Evolutionary conservation across 2,797 vertebrate genomes (phyloP), one percentile per base, ranked within the genome.

Genomic region (Ataeniobius toweri): DNA sequence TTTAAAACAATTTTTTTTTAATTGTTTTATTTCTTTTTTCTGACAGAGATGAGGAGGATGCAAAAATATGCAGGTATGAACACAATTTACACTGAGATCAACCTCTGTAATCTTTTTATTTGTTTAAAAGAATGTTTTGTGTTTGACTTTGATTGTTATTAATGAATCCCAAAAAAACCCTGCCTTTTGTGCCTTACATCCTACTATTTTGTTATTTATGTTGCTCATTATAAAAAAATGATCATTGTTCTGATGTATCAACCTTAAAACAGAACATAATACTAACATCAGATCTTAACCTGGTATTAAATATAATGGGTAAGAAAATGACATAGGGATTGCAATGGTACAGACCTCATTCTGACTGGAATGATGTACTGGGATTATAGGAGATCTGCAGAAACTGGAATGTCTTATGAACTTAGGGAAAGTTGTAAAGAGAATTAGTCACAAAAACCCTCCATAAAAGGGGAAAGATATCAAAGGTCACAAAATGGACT

Each of bases 41-140:
- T 72, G 4, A 72, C 91, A 96, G 95, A 94, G 83, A 87, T 95
- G 78, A 92, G 89, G 76, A 89, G 61, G 83, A 89, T 95, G 82
- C 89, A 92, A 74, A 93, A 82, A 83, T 90, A 94, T 63, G 92
- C 90, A 91, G 89, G 93, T 94, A 83, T 81, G 20, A 41, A 9
- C 51, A 58, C 10, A 36, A 3, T 61, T 3, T 3, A 63, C n/a
- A 65, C 58, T 65, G 22, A 16, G 18, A 13, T 48, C 36, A 41
- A 55, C 36, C 16, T 3, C 1, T 24, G 24, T 70, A 26, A 2
- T 41, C 20, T 26, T 24, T 53, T 22, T 7, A 14, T 14, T 58
- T 24, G 24, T 56, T 13, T 3, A 26, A 2, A 26, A 13, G 10
- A 58, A 58, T 4, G 1, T 14, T 41, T 1, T 6, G 22, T n/a